Evolutionary conservation across 2,797 vertebrate species (phyloP), one percentile per base, ranked within the genome.

Genomic region (Thalassophryne amazonica): DNA sequence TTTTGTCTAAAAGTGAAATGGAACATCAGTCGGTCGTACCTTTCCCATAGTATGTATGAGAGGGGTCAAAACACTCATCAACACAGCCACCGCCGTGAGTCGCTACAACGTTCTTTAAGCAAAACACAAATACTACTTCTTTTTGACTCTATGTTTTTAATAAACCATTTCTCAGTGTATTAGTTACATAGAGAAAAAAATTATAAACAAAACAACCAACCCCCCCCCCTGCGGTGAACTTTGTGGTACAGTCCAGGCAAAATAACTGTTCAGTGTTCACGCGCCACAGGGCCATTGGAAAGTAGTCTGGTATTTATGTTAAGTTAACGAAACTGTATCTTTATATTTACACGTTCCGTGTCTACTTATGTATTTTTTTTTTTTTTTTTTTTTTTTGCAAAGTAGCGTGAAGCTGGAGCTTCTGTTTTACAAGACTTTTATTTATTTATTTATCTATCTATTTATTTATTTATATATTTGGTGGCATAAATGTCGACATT

Each of bases 191-290:
- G 1, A 21, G 3, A 24, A 6, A 56, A 4, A 5, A 13, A 11
- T 16, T 1, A 18, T 1, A 1, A 7, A 19, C 2, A 6, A 3
- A n/a, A 7, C 1, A 2, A 20, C 1, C n/a, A 42, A 4, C 1
- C 0, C 11, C 1, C 47, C 39, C 74, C 78, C 83, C 72, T 5
- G 18, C 3, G 1, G 0, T 4, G 51, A 84, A 84, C 79, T 78
- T 86, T 84, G 14, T 89, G 78, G 87, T 84, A 76, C 66, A 34
- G 46, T 60, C 87, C 75, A 23, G 19, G 29, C n/a, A 67, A 76
- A 78, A 80, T 86, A 86, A 87, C 83, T 76, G 85, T 86, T 32
- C 50, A 16, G n/a, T n/a, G n/a, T n/a, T n/a, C n/a, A n/a, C n/a
- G n/a, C n/a, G n/a, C n/a, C n/a, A n/a, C n/a, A n/a, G n/a, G n/a